Evolutionary conservation across 2,888 invertebrate species (phyloP), one percentile per base, ranked within the genome.

Genomic region (Acrocyrtus sp.): DNA sequence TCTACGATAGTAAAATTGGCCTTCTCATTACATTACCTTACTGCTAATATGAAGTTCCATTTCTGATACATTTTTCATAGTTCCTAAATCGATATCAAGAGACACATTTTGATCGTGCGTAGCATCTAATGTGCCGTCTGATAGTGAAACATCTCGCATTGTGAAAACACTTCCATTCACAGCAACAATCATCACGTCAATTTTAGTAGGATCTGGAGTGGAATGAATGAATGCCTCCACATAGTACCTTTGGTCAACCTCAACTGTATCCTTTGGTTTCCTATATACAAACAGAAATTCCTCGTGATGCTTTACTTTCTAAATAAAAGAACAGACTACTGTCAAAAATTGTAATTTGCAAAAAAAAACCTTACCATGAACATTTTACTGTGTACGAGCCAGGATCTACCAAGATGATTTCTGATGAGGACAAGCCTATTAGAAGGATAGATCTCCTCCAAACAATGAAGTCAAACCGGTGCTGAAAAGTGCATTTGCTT

Each of bases 361-460:
- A n/a, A n/a, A n/a, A n/a, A n/a, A n/a, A n/a, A n/a, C n/a, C 66
- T 45, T 10, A 72, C 72, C 63, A 57, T 10, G n/a, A 41, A 41
- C 67, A 70, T 26, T 47, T 67, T 4, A 73, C 43, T 29, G 57
- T 61, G 10, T 72, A 79, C 0, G 68, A 69, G 19, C 45, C 70
- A 2, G 80, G 80, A 45, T 78, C 72, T 0, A 80, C 58, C 1
- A 79, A 58, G 8, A 78, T 48, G 1, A 80, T 68, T 56, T 78
- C 73, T 6, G 78, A 75, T 0, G 76, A 65, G 0, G 77, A 67
- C 17, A 79, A 57, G 3, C 80, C 80, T 29, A 79, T 45, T 12
- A 80, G 27, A 3, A 80, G 29, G 22, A 80, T 56, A 0, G 78
- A 78, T 5, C 76, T 73, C 47, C 74, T 72, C 80, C 80, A 80